phyloP scores from a whole-genome alignment of 2,888 invertebrate genomes.

The Xanthorhoe designata region DNA sequence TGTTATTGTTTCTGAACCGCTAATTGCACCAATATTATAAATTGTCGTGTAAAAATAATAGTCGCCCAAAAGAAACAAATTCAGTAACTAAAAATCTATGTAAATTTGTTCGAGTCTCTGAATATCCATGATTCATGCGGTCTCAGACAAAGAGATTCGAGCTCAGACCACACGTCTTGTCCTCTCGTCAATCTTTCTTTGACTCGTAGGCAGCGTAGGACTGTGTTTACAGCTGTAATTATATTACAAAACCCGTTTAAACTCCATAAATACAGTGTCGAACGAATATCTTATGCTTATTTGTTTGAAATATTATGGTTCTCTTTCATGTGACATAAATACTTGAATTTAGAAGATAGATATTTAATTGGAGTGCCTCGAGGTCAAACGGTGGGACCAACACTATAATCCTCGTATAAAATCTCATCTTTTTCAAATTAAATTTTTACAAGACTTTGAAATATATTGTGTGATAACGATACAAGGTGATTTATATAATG shows the following conservation, averaged over 20 bases:
- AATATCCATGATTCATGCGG: slow-evolving; percentile 61
- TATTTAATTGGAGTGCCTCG: slow-evolving; percentile 46
- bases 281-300: slow-evolving; percentile 45
- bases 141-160: slow-evolving; percentile 57
- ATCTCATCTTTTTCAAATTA: slow-evolving; percentile 27
- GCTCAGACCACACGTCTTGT: slow-evolving; percentile 59
- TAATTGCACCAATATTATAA: too few species aligned
- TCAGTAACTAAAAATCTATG: neutral
- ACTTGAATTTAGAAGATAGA: slow-evolving; percentile 44
- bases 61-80: neutral
- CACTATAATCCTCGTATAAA: slow-evolving; percentile 33
- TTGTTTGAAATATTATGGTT: slow-evolving; percentile 34
- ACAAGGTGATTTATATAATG: slow-evolving; percentile 63
- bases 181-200: slow-evolving; percentile 56
- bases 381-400: slow-evolving; percentile 45
- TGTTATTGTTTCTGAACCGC: too few species aligned
- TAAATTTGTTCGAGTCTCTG: slow-evolving; percentile 56
- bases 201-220: slow-evolving; percentile 62
- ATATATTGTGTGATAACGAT: slow-evolving; percentile 46
- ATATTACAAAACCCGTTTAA: slow-evolving; percentile 51
- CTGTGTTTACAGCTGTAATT: slow-evolving; percentile 59
- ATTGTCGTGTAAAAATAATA: too few species aligned
- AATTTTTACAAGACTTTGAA: slow-evolving; percentile 20
- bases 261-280: slow-evolving; percentile 42
- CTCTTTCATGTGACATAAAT: slow-evolving; percentile 44